These are phyloP conservation scores for Lithobates sylvaticus DNA, from an alignment of 2,797 vertebrate species.

Conservation along the genomic window DNA sequence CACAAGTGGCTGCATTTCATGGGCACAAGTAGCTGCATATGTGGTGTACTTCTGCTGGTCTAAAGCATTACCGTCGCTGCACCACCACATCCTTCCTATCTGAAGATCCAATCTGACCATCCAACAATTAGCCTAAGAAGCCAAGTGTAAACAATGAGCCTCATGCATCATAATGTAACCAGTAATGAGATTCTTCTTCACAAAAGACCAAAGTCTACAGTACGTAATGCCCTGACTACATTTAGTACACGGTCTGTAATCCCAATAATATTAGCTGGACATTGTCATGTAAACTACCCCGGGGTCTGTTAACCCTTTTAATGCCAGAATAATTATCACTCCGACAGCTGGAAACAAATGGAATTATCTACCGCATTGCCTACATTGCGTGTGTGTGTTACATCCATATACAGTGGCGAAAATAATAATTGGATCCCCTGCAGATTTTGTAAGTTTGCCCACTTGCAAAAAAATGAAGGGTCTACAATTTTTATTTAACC, in stretches of 20 bases:
- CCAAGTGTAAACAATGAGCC: constrained; percentile 9
- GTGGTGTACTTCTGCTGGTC: too few species aligned
- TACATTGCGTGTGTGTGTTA: background rate
- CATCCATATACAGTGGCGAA: too few species aligned
- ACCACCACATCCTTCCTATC: background rate
- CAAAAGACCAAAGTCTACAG: background rate
- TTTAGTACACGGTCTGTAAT: background rate
- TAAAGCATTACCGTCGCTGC: background rate
- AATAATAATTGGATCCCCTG: too few species aligned
- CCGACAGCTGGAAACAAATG: background rate
- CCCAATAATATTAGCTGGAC: background rate
- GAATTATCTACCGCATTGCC: background rate
- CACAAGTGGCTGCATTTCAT: too few species aligned
- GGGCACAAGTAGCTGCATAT: too few species aligned
- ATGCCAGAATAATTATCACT: background rate
- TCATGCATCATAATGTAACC: constrained; percentile 4
- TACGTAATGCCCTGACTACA: background rate
- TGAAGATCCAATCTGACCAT: background rate
- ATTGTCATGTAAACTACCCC: background rate
- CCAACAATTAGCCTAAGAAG: background rate
- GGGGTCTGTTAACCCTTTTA: background rate
- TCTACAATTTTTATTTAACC: too few species aligned
- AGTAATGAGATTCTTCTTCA: constrained; percentile 10
- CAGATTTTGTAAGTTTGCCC: too few species aligned
- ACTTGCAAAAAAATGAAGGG: too few species aligned